Percentiles rank a stretch among this genome's conserved stretches.
phyloP scores from a whole-genome alignment of 2,888 invertebrate genomes.

The Pomacea canaliculata region DNA sequence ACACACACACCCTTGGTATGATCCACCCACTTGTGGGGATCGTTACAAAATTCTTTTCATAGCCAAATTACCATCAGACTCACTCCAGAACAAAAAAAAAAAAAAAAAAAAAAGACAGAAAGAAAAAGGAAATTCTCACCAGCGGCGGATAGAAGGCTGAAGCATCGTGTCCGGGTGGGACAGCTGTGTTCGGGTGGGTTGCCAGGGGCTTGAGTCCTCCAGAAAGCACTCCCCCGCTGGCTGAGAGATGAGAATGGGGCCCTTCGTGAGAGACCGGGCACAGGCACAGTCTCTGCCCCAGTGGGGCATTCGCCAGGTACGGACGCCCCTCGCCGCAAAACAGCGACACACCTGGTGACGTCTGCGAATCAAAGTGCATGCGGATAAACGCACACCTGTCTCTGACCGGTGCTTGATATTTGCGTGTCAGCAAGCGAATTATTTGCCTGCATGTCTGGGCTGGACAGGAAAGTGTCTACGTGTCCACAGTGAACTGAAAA shows the following conservation, averaged over 20 bases:
- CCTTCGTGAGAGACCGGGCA: slow-evolving; percentile 22
- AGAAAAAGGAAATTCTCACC: neutral
- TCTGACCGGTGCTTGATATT: neutral
- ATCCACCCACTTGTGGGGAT: neutral
- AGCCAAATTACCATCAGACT: no score
- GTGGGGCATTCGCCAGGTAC: slow-evolving; percentile 21
- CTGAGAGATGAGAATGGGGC: slow-evolving; percentile 10
- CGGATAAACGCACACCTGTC: neutral
- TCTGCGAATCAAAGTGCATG: slow-evolving; percentile 3
- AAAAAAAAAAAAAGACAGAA: neutral
- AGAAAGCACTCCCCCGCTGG: neutral
- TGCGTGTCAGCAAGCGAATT: no score
- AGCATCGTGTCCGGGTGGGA: slow-evolving; percentile 11
- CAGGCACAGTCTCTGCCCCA: slow-evolving; percentile 21
- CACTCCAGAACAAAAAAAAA: neutral
- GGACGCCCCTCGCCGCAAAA: slow-evolving; percentile 30
- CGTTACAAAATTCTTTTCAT: no score
- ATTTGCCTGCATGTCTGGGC: neutral
- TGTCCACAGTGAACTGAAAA: no score
- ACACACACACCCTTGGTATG: neutral
- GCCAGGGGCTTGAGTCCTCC: slow-evolving; percentile 13
- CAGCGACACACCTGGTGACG: slow-evolving; percentile 16
- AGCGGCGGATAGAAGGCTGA: slow-evolving; percentile 29
- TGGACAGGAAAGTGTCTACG: neutral
- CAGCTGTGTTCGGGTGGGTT: slow-evolving; percentile 4